These are phyloP conservation scores for Gryllus longicercus DNA, from an alignment of 2,888 invertebrate genomes.

Conservation along the genomic window DNA sequence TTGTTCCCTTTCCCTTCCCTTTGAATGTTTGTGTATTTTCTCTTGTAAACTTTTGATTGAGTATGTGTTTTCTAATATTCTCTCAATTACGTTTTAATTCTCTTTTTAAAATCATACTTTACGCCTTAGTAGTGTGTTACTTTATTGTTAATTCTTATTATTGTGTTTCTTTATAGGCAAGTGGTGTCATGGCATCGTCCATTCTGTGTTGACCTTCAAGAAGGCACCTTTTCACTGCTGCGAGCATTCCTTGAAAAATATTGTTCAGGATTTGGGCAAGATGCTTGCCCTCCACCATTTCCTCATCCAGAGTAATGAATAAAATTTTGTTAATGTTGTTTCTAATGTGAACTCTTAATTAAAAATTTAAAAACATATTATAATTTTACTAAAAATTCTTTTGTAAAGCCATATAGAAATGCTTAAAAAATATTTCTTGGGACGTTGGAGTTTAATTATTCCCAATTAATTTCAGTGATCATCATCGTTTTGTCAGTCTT, in stretches of 20 bases:
- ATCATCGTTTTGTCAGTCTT: slow-evolving; percentile 56
- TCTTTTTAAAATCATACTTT: too few relatives aligned
- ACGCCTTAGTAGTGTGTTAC: too few relatives aligned
- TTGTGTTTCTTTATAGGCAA: slow-evolving; percentile 43
- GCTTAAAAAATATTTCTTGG: too few relatives aligned
- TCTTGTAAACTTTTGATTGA: too few relatives aligned
- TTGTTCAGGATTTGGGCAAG: slow-evolving; percentile 51
- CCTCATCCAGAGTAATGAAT: slow-evolving; percentile 42
- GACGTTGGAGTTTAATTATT: too few relatives aligned
- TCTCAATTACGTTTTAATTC: too few relatives aligned
- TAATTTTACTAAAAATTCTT: too few relatives aligned
- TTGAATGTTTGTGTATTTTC: too few relatives aligned
- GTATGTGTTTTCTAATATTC: too few relatives aligned
- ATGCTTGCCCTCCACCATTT: slow-evolving; percentile 52
- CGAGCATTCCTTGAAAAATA: slow-evolving; percentile 57
- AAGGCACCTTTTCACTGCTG: slow-evolving; percentile 56
- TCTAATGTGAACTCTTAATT: neutral
- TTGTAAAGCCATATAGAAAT: neutral
- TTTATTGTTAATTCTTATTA: too few relatives aligned
- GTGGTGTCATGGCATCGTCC: slow-evolving; percentile 57
- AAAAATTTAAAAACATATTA: too few relatives aligned
- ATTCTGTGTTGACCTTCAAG: slow-evolving; percentile 61
- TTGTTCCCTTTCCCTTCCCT: too few relatives aligned
- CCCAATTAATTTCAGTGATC: slow-evolving; percentile 46
- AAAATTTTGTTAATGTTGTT: neutral